Percentiles rank a stretch among this genome's conserved stretches.
phyloP scores from a whole-genome alignment of 2,113 vertebrate species.

The Brachirus orientalis region DNA sequence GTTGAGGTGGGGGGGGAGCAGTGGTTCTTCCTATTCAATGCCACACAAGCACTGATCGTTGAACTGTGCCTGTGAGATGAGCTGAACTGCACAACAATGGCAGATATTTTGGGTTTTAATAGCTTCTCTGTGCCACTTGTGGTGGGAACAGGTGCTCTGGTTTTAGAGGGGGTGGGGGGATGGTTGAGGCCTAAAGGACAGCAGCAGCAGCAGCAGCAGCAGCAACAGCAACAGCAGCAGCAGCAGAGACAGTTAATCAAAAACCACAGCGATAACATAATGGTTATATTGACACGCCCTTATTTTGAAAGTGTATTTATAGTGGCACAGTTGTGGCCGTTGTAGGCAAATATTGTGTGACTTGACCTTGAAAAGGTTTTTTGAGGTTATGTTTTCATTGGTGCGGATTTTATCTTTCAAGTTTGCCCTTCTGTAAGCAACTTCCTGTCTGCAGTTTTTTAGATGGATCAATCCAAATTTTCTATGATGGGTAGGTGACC shows the following conservation, averaged over 20 bases:
- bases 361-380: too few relatives aligned
- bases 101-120: slow-evolving; percentile 67
- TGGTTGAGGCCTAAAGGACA: slow-evolving; percentile 37
- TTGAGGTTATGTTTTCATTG: too few relatives aligned
- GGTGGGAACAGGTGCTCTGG: slow-evolving; percentile 63
- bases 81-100: slow-evolving; percentile 52
- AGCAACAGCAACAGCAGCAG: slow-evolving; percentile 12
- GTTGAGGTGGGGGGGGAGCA: neutral
- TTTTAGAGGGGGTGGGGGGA: slow-evolving; percentile 18
- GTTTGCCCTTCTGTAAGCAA: too few relatives aligned
- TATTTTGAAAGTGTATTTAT: too few relatives aligned
- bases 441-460: too few relatives aligned
- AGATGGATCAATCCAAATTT: too few relatives aligned
- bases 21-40: slow-evolving; percentile 7
- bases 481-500: too few relatives aligned
- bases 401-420: too few relatives aligned
- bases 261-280: neutral
- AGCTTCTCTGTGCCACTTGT: slow-evolving; percentile 56
- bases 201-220: slow-evolving; percentile 14
- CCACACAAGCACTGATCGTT: slow-evolving; percentile 6
- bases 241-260: slow-evolving; percentile 12
- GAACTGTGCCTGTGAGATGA: slow-evolving; percentile 43
- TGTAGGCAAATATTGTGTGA: too few relatives aligned
- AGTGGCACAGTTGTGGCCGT: too few relatives aligned
- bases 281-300: neutral